Evolutionary conservation across 2,888 invertebrate species (phyloP).

Genomic region (Petrophora chlorosata): DNA sequence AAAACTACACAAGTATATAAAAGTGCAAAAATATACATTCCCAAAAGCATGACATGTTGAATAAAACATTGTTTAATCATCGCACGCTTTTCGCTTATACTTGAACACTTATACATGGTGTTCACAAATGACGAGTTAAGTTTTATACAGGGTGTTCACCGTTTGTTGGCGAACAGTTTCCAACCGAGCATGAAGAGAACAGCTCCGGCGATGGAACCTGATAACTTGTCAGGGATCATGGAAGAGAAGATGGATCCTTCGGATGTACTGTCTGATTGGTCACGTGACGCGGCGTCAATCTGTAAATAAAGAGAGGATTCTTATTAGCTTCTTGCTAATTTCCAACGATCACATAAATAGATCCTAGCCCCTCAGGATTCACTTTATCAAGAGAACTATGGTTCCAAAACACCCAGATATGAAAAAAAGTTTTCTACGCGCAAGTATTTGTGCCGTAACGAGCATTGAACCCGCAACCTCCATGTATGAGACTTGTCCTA

Average conservation of each 20-base stretch:
- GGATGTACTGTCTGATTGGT: conserved; percentile 39
- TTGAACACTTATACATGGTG: conserved; percentile 18
- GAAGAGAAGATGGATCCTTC: conserved; percentile 81
- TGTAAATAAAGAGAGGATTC: conserved; percentile 61
- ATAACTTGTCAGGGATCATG: conserved; percentile 81
- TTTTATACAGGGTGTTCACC: conserved; percentile 64
- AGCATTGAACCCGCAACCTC: too few species aligned
- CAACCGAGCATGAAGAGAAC: conserved; percentile 86
- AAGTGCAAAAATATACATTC: conserved; percentile 45
- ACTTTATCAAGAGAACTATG: too few species aligned
- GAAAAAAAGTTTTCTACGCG: too few species aligned
- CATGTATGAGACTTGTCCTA: too few species aligned
- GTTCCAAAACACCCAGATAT: too few species aligned
- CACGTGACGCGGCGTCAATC: conserved; percentile 56
- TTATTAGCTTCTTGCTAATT: too few species aligned
- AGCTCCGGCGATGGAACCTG: conserved; percentile 85
- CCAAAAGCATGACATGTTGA: conserved; percentile 48
- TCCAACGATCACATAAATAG: too few species aligned
- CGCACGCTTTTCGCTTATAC: conserved; percentile 42
- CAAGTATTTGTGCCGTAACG: too few species aligned
- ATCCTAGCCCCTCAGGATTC: too few species aligned
- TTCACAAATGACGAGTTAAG: conserved; percentile 13
- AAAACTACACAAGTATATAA: conserved; percentile 26
- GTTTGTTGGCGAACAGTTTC: conserved; percentile 81
- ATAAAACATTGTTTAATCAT: conserved; percentile 56